phyloP scores from a whole-genome alignment of 1,140 invertebrate genomes.

The Laodelphax striatellus region DNA sequence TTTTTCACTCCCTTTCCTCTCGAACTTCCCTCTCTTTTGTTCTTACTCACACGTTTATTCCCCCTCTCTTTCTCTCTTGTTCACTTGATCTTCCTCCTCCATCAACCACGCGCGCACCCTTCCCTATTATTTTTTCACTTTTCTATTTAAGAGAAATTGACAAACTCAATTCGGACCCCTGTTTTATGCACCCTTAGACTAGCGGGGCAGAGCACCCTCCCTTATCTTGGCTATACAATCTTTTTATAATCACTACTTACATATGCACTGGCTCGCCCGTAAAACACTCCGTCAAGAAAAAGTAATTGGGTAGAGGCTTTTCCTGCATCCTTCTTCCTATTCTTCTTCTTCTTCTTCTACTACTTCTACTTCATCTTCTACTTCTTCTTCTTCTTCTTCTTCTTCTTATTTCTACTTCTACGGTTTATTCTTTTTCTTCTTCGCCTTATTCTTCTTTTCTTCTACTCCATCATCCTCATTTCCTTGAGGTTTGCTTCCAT shows the following conservation, averaged over 20 bases:
- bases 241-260: no score
- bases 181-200: background rate
- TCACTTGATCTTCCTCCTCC: background rate
- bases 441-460: background rate
- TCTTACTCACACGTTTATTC: no score
- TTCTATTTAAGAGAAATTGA: conserved; percentile 2
- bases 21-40: no score
- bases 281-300: no score
- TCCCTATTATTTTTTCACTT: conserved; percentile 2
- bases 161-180: background rate
- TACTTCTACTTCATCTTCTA: background rate
- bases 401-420: background rate
- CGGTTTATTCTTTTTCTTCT: background rate
- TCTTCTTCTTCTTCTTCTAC: background rate
- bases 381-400: background rate
- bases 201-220: no score
- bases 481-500: no score
- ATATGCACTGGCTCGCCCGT: no score
- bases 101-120: background rate
- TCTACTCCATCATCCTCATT: background rate
- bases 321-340: no score
- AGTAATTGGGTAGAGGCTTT: no score
- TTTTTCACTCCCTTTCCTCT: background rate
- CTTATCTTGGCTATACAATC: no score
- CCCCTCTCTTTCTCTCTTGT: no score